Evolutionary conservation across 1,140 invertebrate species (phyloP).

Genomic region (Epicauta chinensis): DNA sequence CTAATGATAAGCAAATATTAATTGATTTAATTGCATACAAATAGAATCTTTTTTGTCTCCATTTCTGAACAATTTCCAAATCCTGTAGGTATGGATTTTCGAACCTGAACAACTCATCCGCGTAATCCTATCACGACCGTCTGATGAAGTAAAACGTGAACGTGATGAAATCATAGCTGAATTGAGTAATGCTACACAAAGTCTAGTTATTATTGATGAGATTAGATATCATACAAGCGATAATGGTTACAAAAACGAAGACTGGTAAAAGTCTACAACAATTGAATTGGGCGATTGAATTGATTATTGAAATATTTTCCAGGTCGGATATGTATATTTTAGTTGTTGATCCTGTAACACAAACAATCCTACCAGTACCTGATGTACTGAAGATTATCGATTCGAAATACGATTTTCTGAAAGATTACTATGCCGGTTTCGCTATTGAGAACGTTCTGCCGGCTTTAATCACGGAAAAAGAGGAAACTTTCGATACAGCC

Average conservation of each 20-base stretch:
- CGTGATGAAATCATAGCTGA: slow-evolving; percentile 63
- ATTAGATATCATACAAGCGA: slow-evolving; percentile 69
- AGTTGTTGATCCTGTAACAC: slow-evolving; percentile 68
- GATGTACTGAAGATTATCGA: slow-evolving; percentile 79
- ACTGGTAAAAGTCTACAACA: slow-evolving; percentile 48
- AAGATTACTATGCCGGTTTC: slow-evolving; percentile 68
- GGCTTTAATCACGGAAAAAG: slow-evolving; percentile 51
- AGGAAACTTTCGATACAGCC: slow-evolving; percentile 78
- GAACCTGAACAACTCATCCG: slow-evolving; percentile 71
- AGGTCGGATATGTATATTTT: slow-evolving; percentile 87
- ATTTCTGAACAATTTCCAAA: not conserved
- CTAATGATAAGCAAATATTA: too few relatives aligned
- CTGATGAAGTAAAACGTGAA: slow-evolving; percentile 61
- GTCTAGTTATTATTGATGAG: slow-evolving; percentile 69
- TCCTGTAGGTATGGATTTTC: slow-evolving; percentile 72
- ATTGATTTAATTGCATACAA: not conserved
- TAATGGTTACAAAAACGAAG: slow-evolving; percentile 58
- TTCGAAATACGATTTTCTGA: slow-evolving; percentile 76
- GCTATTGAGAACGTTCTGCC: slow-evolving; percentile 78
- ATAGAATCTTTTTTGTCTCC: slow-evolving; percentile 1
- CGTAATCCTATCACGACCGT: slow-evolving; percentile 71
- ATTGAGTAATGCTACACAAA: slow-evolving; percentile 68
- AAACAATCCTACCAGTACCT: slow-evolving; percentile 70
- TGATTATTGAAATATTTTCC: slow-evolving; percentile 7
- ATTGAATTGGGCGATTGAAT: not conserved